Evolutionary conservation across 2,113 vertebrate species (phyloP), one percentile per base, ranked within the genome.

Genomic region (Toxotes chatareus): DNA sequence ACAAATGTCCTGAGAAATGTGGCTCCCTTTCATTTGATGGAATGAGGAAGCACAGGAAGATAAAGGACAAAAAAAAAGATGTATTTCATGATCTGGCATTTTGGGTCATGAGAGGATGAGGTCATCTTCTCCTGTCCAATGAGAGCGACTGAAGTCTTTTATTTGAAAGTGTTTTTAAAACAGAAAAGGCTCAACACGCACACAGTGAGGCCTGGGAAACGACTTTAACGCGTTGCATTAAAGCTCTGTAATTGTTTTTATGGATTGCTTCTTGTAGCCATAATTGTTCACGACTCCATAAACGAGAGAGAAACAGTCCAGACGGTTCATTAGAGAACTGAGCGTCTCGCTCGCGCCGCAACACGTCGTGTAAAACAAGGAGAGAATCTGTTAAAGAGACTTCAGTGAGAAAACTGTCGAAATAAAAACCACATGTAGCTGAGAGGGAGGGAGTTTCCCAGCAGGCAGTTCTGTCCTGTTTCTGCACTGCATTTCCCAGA

Each of bases 241-340:
- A 84, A 89, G 73, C 64, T 32, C 73, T 81, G 51, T 82, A 81
- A 86, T 83, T 40, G 61, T 79, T 86, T 86, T 86, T 85, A 86
- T 86, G 62, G 88, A 79, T 67, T 68, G 64, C 83, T 78, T 68
- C 84, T 82, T 85, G 75, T 51, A 84, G 80, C 84, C 76, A 65
- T 77, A 89, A 89, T 80, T 67, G 82, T 85, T 88, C 76, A 77
- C 56, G 60, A 74, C 71, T 62, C 86, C 63, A 84, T 88, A 87
- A 91, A 89, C 51, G 51, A 77, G 61, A 17, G 73, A 68, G 73
- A 67, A 61, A 32, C 51, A 0, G 77, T 60, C 80, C 82, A 87
- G 73, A 82, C 23, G 47, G 9, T 76, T 86, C 84, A 66, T 73
- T 73, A 78, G 38, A 68, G 79, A 11, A 3, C 38, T 32, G 66